Base-by-base conservation (phyloP, 1,140 invertebrate genomes). In the Diabrotica undecimpunctata region DNA sequence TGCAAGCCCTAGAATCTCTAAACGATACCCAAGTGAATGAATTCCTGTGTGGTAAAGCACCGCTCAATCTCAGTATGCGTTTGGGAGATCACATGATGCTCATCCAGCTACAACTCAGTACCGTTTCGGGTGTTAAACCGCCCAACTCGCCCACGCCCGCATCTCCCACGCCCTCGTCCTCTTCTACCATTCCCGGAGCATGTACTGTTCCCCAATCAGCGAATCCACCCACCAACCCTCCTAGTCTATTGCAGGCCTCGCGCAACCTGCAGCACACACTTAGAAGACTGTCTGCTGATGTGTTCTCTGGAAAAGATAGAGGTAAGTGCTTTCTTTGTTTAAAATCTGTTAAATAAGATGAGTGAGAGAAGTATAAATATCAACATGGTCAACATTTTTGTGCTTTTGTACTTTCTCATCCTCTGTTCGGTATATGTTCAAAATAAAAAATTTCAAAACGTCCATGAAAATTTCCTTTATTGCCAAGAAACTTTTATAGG, bases 61-160 rank as follows among this genome's bases (percentile, higher is more conserved):
- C 95, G 11, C 81, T 97, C 35, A 96, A 96, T 79, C 82, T 97
- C 56, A 96, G 93, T 51, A 96, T 97, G 93, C 86, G 94, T 64
- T 82, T 97, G 10, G 94, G 94, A 25, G 94, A 97, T 78, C 94
- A 97, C 81, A 95, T 97, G 91, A 96, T 97, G 94, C 85, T 97
- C 62, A 96, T 97, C 63, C 94, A 97, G 79, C 82, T 97, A 50
- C 94, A 97, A 78, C 81, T 97, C 59, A 95, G 93, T 54, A 95
- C 93, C 10, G 87, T 94, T 5, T 85, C 84, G 5, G 83, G 70
- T 66, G 54, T 75, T 70, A 63, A 75, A 77, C 56, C 74, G 66
- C 14, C 72, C 65, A n/a, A 74, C 72, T 13, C 74, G 69, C 41
- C 74, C 46, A 61, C 51, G 60, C 66, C n/a, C 66, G 67, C 54